Evolutionary conservation across 2,888 invertebrate genomes (phyloP), one percentile per base, ranked within the genome.

Genomic region (Leptinotarsa haldemani): DNA sequence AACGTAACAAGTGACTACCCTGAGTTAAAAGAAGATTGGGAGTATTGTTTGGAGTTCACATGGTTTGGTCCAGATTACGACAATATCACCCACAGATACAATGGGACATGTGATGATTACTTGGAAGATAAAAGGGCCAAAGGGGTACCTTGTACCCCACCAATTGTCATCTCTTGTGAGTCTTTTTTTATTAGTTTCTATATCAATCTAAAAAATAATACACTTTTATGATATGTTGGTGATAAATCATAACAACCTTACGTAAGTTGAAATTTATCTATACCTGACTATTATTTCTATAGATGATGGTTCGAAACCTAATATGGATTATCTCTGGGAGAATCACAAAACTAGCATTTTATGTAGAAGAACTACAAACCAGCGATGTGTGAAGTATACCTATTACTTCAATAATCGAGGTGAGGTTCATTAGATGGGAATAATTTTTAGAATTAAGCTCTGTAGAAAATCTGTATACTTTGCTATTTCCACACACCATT

Each of bases 51-150:
- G 85, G 90, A 91, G 77, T 93, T 92, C 83, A 92, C 93, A 0
- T 93, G 93, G 93, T 86, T 93, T 2, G 93, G 93, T 0, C 91
- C 92, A 0, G 88, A 89, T 76, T 92, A 85, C 80, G 89, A 90
- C 83, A 91, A 92, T 79, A 88, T 90, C 53, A 90, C 91, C 3
- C 56, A 68, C 16, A 86, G 87, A 2, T 88, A 90, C 22, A 90
- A 90, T 70, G 83, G 82, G 22, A 85, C 83, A 46, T 88, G 87
- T 79, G 73, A 78, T 0, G 84, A 86, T 69, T 83, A 84, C 74
- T 74, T 84, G 65, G 84, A 85, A 46, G 82, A 83, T 46, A 83
- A 78, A 25, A 82, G 85, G 67, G 82, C 83, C 9, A 80, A 79
- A 47, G 79, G 82, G 18, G 88, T 92, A 50, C 93, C 93, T 1